These are phyloP conservation scores for Tragelaphus strepsiceros DNA, from an alignment of 2,113 vertebrate genomes.

Conservation along the genomic window DNA sequence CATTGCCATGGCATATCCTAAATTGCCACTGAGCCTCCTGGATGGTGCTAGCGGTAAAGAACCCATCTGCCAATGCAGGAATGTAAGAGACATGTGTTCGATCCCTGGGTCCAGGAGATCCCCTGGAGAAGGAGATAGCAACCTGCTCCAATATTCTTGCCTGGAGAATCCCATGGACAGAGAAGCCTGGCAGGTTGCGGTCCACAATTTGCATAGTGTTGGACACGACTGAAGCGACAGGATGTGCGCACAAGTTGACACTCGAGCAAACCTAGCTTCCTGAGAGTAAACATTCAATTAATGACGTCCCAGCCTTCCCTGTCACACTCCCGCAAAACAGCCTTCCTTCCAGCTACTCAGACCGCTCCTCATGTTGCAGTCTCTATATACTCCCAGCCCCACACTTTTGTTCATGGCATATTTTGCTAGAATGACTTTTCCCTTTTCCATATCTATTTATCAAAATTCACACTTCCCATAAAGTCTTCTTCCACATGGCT, in stretches of 20 bases:
- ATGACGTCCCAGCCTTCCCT: not conserved
- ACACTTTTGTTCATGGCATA: not conserved
- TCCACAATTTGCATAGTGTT: not conserved
- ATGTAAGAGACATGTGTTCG: not conserved
- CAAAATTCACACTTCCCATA: not conserved
- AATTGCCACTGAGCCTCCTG: not conserved
- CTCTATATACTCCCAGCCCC: not conserved
- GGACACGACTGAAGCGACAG: not conserved
- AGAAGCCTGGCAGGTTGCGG: not conserved
- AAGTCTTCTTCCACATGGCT: not conserved
- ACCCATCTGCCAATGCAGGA: not conserved
- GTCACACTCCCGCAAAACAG: not conserved
- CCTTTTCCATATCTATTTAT: not conserved
- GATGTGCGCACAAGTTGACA: not conserved
- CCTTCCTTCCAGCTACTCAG: not conserved
- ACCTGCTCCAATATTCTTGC: not conserved
- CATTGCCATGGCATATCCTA: not conserved
- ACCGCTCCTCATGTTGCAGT: not conserved
- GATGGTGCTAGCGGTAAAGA: not conserved
- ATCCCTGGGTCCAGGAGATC: not conserved
- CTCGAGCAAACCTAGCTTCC: not conserved
- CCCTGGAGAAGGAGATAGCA: not conserved
- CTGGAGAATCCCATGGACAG: not conserved
- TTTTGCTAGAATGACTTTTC: not conserved
- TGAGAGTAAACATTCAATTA: not conserved